Percentiles rank a stretch among this genome's conserved stretches.
These are phyloP conservation scores for Toxotes chatareus DNA, from an alignment of 2,113 vertebrate genomes.

Conservation along the genomic window DNA sequence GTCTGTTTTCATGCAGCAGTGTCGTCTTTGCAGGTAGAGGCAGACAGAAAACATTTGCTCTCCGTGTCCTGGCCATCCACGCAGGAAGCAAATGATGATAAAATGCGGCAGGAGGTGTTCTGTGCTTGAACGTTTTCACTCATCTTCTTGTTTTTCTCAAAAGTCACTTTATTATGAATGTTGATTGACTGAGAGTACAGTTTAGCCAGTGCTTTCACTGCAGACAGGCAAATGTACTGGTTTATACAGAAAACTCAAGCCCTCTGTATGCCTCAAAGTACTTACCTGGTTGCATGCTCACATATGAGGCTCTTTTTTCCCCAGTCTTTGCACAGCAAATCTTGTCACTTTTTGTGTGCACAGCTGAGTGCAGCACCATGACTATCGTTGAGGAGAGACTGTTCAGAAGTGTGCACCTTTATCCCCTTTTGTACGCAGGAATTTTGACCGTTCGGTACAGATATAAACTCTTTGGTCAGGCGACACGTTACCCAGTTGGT, in stretches of 20 bases:
- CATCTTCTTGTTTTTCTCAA: background rate
- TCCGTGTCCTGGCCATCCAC: slow-evolving; percentile 32
- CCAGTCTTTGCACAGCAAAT: background rate
- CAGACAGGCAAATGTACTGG: background rate
- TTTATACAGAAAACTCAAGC: background rate
- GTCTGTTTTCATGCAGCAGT: slow-evolving; percentile 42
- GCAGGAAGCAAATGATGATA: slow-evolving; percentile 18
- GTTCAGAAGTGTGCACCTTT: no score
- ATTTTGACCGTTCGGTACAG: background rate
- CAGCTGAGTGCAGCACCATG: background rate
- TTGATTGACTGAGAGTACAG: background rate
- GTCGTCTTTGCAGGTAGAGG: slow-evolving; percentile 38
- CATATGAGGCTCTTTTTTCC: background rate
- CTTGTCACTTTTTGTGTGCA: background rate
- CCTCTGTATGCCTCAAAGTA: background rate
- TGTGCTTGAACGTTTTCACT: slow-evolving; percentile 15
- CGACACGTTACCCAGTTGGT: background rate
- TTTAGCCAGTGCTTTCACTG: background rate
- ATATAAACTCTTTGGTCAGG: background rate
- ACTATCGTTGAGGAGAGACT: no score
- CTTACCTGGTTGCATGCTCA: background rate
- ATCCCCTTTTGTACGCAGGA: background rate
- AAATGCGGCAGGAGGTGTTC: slow-evolving; percentile 28
- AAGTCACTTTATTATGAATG: background rate
- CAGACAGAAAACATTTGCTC: slow-evolving; percentile 51